These are phyloP conservation scores for Ianthella basta DNA, from an alignment of 37 sponge, comb jelly and placozoan species.

Conservation along the genomic window DNA sequence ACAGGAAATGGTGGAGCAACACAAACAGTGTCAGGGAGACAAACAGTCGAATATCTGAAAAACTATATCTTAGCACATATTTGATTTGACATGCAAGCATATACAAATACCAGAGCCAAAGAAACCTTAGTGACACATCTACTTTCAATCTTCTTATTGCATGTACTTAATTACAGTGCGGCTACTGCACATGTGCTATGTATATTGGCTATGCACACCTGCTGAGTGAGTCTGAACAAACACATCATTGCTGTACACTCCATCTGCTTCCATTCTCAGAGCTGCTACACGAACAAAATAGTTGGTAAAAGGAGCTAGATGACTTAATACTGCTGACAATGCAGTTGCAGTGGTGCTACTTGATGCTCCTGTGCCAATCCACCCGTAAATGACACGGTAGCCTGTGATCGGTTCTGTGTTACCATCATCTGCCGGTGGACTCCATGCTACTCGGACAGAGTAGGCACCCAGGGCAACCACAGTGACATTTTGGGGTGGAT, in stretches of 20 bases:
- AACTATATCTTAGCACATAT: too few species aligned
- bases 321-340: not conserved
- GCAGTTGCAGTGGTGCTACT: not conserved
- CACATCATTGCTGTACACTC: slow-evolving; percentile 6
- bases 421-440: not conserved
- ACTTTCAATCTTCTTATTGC: too few species aligned
- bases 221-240: slow-evolving; percentile 6
- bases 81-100: too few species aligned
- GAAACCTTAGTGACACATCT: too few species aligned
- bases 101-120: too few species aligned
- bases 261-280: not conserved
- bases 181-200: too few species aligned
- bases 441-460: not conserved
- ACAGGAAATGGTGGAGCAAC: too few species aligned
- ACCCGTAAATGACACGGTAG: slow-evolving; percentile 4
- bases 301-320: not conserved
- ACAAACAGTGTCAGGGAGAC: too few species aligned
- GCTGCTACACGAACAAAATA: slow-evolving; percentile 13
- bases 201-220: slow-evolving; percentile 17
- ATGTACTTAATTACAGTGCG: too few species aligned
- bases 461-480: not conserved
- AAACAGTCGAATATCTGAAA: too few species aligned
- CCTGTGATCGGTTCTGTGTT: not conserved
- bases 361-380: not conserved
- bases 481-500: slow-evolving; percentile 18